phyloP scores from a whole-genome alignment of 2,888 invertebrate species.

The Lycophotia porphyrea region DNA sequence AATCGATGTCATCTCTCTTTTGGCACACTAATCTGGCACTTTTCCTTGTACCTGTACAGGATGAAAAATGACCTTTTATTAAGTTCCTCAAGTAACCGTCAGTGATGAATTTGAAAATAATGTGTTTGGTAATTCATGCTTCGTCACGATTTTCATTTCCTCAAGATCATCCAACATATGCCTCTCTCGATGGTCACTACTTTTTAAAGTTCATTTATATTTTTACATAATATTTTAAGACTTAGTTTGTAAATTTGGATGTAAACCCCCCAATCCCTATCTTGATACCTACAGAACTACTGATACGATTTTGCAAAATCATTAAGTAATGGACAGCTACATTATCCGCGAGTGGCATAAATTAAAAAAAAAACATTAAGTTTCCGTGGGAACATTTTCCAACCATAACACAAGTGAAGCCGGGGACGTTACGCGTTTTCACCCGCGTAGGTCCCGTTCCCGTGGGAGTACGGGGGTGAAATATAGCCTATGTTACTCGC shows the following conservation, averaged over 20 bases:
- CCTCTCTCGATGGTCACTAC: neutral
- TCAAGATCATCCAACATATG: neutral
- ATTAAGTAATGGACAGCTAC: neutral
- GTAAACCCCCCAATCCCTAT: too few species aligned
- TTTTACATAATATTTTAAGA: too few species aligned
- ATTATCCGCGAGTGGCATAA: neutral
- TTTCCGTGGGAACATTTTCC: neutral
- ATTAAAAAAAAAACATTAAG: neutral
- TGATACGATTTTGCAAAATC: neutral
- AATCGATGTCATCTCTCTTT: conserved; percentile 35
- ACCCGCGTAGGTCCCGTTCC: too few species aligned
- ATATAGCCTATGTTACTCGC: too few species aligned
- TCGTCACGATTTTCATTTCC: neutral
- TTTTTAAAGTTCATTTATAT: neutral
- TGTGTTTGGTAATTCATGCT: neutral
- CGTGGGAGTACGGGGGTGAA: too few species aligned
- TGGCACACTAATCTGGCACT: conserved; percentile 21
- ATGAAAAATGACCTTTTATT: conserved; percentile 4
- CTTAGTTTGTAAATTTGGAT: neutral
- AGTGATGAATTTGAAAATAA: neutral
- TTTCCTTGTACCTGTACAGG: neutral
- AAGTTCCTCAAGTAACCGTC: neutral
- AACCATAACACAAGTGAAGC: neutral
- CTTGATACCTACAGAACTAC: neutral
- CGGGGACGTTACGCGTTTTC: too few species aligned